Conservation (phyloP, 1,140 invertebrate species). For the Melanaphis sacchari region DNA sequence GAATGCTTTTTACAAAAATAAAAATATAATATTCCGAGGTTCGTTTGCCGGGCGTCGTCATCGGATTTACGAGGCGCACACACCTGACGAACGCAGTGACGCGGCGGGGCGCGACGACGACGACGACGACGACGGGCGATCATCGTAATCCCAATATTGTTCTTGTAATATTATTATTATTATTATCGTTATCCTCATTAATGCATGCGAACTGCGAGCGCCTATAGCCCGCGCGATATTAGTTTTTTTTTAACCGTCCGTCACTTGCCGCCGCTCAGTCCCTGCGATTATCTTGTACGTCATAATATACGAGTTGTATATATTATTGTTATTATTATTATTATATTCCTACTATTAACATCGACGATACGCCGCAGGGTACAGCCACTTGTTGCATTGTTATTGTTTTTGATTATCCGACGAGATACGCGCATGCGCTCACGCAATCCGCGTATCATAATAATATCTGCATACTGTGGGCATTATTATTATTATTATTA, state of each 20-base stretch:
- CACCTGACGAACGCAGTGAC: background rate
- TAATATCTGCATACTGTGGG: background rate
- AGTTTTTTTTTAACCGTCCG: background rate
- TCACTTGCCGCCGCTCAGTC: background rate
- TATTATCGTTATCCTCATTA: no score
- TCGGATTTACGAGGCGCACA: background rate
- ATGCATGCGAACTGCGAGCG: background rate
- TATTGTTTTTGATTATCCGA: constrained; percentile 22
- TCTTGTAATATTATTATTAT: no score
- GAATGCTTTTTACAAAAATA: background rate
- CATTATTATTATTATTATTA: no score
- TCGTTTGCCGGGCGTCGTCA: constrained; percentile 11
- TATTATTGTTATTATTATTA: background rate
- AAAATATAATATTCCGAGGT: background rate
- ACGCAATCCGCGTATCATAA: background rate
- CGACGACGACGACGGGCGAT: background rate
- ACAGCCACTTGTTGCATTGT: constrained; percentile 9
- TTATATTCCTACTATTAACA: no score
- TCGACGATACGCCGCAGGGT: background rate
- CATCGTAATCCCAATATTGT: background rate
- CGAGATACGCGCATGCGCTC: background rate
- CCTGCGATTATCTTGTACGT: background rate
- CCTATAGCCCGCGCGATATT: background rate
- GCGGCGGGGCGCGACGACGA: background rate
- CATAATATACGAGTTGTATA: no score